Base-by-base conservation (phyloP, 2,797 vertebrate genomes). In the Sternarchorhynchus goeldii region DNA sequence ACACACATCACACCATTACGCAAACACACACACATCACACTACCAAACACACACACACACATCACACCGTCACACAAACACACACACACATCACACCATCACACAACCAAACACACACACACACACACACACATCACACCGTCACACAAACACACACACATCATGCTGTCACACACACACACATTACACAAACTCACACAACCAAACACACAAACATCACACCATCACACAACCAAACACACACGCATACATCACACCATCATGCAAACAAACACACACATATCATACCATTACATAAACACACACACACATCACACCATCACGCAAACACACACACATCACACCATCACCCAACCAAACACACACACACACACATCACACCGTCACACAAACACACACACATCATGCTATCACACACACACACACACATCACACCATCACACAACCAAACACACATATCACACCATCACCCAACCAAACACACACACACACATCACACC, bases 51-150 rank as follows among this genome's bases (percentile, higher is more conserved):
- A 25, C 18, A 20, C 57, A 55, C 65, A 84, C 86, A 88, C 85
- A 88, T 92, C n/a, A n/a, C n/a, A n/a, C n/a, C 25, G n/a, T 25
- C 25, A 25, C 25, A 25, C 25, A 25, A 25, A 0, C 25, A 25
- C 25, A 25, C 25, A 25, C 25, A 25, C 25, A 25, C 25, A 25
- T 25, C 25, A 25, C 25, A 25, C 25, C 25, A 25, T 25, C 25
- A 25, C 25, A 25, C 25, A 25, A 25, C 25, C 25, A 25, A 25
- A 25, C 25, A 25, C 25, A 25, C 25, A 25, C 25, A 25, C 25
- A 25, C 25, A 25, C 25, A 25, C 91, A 92, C 87, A 39, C 76
- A 66, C 50, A 32, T 39, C 91, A 86, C 89, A 14, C 31, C 45
- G 56, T 67, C 55, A 76, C 57, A 72, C 31, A 62, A 25, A 25